Percentiles rank a stretch among this genome's conserved stretches.
phyloP scores from a whole-genome alignment of 2,113 vertebrate genomes.

The Chlorodrepanis virens region DNA sequence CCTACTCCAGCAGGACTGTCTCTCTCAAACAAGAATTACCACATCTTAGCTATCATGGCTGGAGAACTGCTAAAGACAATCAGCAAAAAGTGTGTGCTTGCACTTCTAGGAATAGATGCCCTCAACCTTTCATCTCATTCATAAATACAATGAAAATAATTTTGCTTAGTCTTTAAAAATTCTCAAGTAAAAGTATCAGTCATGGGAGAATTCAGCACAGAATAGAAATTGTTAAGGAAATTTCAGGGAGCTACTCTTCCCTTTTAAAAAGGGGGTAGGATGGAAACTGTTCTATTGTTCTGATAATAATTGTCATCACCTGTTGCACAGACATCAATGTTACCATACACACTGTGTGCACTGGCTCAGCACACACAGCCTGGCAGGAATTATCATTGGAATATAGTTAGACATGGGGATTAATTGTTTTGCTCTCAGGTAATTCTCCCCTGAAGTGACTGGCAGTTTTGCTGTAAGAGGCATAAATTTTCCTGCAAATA shows the following conservation, averaged over 20 bases:
- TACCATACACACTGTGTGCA: neutral
- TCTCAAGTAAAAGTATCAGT: neutral
- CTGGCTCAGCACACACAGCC: neutral
- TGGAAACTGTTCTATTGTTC: neutral
- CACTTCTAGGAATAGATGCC: neutral
- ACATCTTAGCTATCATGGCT: rapidly evolving
- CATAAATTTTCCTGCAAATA: neutral
- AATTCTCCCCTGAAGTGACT: neutral
- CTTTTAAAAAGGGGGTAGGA: neutral
- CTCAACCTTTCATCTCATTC: neutral
- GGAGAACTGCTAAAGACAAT: neutral
- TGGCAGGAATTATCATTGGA: neutral
- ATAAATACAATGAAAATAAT: neutral
- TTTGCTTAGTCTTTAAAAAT: neutral
- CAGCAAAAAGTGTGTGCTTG: neutral
- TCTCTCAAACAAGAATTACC: neutral
- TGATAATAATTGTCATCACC: neutral
- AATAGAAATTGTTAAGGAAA: neutral
- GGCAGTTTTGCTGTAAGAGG: neutral
- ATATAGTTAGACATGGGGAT: neutral
- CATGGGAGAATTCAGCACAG: neutral
- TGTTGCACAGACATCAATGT: neutral
- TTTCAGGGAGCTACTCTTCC: neutral
- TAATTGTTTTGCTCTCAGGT: neutral
- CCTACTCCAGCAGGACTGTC: neutral